Base-by-base conservation (phyloP, 2,888 invertebrate species). In the Gonocerus acuteangulatus region DNA sequence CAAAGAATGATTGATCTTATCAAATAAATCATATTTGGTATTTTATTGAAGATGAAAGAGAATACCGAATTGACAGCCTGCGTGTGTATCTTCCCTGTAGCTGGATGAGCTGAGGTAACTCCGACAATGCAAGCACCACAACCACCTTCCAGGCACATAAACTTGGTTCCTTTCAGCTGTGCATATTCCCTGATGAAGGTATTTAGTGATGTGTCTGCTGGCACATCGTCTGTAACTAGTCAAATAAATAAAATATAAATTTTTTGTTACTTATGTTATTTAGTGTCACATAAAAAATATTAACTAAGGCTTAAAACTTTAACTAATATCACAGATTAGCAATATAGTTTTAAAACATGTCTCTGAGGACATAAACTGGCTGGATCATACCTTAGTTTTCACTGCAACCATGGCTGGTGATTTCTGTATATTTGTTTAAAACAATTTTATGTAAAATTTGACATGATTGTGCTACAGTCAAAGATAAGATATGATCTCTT, bases 61-160 rank as follows among this genome's bases (percentile, higher is more conserved):
- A n/a, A n/a, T n/a, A 72, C 72, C 39, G 68, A 67, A 52, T 68
- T 68, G 23, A 68, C 67, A 6, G 67, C 62, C 19, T 63, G 61
- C 11, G 47, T 32, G 2, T 54, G 23, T 4, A 27, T 34, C 51
- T 66, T 56, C 9, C 62, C 51, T 22, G 67, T 64, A 9, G 60
- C 49, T 13, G 65, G 66, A 56, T 68, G 65, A 16, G 47, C 68
- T n/a, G 71, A 69, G 47, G 71, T 70, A 0, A 70, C 74, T 0
- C 72, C 67, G 3, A 75, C 74, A 51, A 75, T 75, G 69, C 86
- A 87, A 0, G 80, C 80, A 0, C 87, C 87, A 68, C 87, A 87
- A 0, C 86, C 86, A 0, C 86, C 87, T 71, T 86, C 86, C 39
- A 79, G 78, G 67, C 86, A 86, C 84, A 85, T 85, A 3, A 75